Conservation (phyloP, 2,797 vertebrate genomes). For the Euthynnus affinis region DNA sequence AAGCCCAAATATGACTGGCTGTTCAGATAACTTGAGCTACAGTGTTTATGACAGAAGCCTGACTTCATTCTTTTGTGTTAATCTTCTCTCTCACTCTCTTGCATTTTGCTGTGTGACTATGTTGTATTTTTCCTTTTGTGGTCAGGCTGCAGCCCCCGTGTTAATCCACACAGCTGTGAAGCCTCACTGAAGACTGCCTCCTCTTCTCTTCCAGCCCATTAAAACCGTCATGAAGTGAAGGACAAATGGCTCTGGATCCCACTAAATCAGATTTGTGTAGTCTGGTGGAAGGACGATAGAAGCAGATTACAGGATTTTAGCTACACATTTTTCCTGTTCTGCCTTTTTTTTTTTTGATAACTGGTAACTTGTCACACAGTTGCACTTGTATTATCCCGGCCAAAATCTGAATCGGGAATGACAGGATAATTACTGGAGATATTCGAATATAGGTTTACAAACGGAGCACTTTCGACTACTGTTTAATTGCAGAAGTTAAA, state of each 20-base stretch:
- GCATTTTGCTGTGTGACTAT: slow-evolving; percentile 19
- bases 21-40: slow-evolving; percentile 2
- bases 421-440: slow-evolving; percentile 13
- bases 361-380: slow-evolving; percentile 28
- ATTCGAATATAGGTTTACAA: background rate
- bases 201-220: slow-evolving; percentile 15
- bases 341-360: slow-evolving; percentile 25
- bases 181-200: slow-evolving; percentile 37
- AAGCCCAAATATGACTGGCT: background rate
- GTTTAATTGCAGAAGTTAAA: background rate
- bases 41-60: slow-evolving; percentile 17
- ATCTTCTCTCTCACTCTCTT: slow-evolving; percentile 28
- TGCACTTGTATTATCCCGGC: background rate
- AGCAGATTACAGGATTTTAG: background rate
- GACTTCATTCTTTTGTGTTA: slow-evolving; percentile 8
- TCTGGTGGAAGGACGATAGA: slow-evolving; percentile 5
- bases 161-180: slow-evolving; percentile 63
- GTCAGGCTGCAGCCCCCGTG: slow-evolving; percentile 45
- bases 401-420: slow-evolving; percentile 16
- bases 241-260: slow-evolving; percentile 11
- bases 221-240: slow-evolving; percentile 17
- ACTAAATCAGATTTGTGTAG: slow-evolving; percentile 1
- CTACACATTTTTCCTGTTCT: slow-evolving; percentile 39
- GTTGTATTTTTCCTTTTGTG: slow-evolving; percentile 71
- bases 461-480: background rate